Conservation (phyloP, 2,113 vertebrate species). For the Bubo blakistoni region DNA sequence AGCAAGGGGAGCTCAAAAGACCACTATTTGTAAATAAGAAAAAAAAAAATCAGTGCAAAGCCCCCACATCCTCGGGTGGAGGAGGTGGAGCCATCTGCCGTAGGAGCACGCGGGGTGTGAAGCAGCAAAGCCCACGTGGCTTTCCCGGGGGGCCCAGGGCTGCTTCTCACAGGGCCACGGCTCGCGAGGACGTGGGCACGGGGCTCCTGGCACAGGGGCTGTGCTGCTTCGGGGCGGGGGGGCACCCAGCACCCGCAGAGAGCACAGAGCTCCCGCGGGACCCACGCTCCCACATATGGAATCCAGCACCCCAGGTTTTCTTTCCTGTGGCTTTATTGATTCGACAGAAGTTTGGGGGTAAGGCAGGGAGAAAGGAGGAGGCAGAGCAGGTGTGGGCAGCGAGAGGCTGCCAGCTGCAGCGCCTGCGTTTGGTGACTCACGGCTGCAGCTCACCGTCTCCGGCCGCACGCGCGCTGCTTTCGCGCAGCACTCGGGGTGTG, state of each 20-base stretch:
- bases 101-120: rapidly evolving
- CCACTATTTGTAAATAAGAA: background rate
- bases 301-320: background rate
- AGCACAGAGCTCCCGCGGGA: background rate
- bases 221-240: too few species aligned
- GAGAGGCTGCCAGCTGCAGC: background rate
- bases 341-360: background rate
- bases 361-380: background rate
- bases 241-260: background rate
- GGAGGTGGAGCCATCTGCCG: background rate
- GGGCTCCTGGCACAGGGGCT: background rate
- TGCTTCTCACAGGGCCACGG: rapidly evolving
- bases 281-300: background rate
- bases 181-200: background rate
- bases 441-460: background rate
- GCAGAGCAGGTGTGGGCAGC: background rate
- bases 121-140: rapidly evolving
- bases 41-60: background rate
- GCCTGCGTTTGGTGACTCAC: background rate
- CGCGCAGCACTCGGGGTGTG: background rate
- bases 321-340: background rate
- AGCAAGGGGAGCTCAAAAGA: background rate
- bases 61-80: rapidly evolving
- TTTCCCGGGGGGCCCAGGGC: background rate
- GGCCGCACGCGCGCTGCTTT: background rate